These are phyloP conservation scores for Drosophila punjabiensis DNA, from an alignment of 1,140 invertebrate species.

Conservation along the genomic window DNA sequence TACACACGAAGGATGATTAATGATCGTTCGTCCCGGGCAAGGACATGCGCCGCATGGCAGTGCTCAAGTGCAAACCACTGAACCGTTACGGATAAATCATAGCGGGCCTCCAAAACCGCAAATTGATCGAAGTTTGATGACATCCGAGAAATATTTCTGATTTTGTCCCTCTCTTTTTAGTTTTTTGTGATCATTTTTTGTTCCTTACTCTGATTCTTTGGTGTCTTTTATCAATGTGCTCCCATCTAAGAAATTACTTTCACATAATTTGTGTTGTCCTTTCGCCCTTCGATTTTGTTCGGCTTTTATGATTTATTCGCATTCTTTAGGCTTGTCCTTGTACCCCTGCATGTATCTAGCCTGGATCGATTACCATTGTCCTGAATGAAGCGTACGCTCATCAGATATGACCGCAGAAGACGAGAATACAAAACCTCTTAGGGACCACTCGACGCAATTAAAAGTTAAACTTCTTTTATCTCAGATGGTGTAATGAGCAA, in stretches of 20 bases:
- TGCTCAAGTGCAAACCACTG: constrained; percentile 67
- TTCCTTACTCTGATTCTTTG: constrained; percentile 17
- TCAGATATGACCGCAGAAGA: constrained; percentile 55
- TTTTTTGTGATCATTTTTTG: constrained; percentile 35
- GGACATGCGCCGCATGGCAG: constrained; percentile 58
- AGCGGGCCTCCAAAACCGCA: constrained; percentile 60
- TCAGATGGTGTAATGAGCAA: constrained; percentile 7
- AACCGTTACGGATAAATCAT: constrained; percentile 75
- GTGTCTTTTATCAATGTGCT: constrained; percentile 70
- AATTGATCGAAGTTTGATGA: constrained; percentile 81
- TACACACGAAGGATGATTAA: constrained; percentile 67
- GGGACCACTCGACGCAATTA: constrained; percentile 37
- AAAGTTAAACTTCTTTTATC: constrained; percentile 47
- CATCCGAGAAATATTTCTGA: constrained; percentile 44
- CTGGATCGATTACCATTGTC: constrained; percentile 67
- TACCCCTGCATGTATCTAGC: constrained; percentile 38
- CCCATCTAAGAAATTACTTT: constrained; percentile 81
- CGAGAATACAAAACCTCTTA: constrained; percentile 37
- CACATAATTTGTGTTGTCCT: constrained; percentile 70
- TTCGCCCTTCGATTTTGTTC: constrained; percentile 33
- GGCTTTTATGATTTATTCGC: constrained; percentile 66
- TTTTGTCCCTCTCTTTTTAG: constrained; percentile 15
- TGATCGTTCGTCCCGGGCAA: constrained; percentile 42
- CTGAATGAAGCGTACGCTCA: constrained; percentile 38
- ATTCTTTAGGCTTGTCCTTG: constrained; percentile 40